A percentile compares a stretch with the other conserved stretches of the same genome.
Evolutionary conservation across 2,113 vertebrate species (phyloP).

Genomic region (Nematolebias whitei): DNA sequence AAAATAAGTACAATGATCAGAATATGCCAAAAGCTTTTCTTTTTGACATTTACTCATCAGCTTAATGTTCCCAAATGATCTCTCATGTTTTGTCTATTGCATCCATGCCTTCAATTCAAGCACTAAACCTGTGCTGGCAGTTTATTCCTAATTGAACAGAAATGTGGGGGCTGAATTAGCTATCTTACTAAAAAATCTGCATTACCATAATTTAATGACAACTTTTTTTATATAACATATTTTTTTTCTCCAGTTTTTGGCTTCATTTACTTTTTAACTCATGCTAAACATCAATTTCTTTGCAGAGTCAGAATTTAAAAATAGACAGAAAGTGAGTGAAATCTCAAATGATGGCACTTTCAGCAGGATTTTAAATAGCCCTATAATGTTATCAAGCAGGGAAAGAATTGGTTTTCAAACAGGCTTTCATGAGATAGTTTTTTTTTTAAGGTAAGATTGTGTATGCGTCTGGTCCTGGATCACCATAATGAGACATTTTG

Average conservation of each 20-base stretch:
- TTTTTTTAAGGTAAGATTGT: slow-evolving; percentile 1
- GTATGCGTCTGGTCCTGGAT: neutral
- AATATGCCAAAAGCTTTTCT: no score
- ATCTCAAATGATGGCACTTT: neutral
- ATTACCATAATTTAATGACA: neutral
- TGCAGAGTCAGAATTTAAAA: neutral
- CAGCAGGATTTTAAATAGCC: neutral
- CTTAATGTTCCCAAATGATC: no score
- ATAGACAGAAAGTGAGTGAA: neutral
- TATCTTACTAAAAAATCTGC: neutral
- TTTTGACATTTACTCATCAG: no score
- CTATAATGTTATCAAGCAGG: neutral
- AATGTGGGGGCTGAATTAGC: no score
- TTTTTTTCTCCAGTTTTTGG: neutral
- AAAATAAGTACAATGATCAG: no score
- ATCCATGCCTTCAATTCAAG: no score
- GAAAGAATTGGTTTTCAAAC: neutral
- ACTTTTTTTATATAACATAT: neutral
- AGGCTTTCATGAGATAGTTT: neutral
- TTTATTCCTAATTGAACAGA: no score
- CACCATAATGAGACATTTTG: slow-evolving; percentile 13
- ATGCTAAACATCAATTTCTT: neutral
- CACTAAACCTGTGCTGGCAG: no score
- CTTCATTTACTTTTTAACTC: neutral
- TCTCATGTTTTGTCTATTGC: no score